phyloP scores from a whole-genome alignment of 2,888 invertebrate genomes.

The Isoperla grammatica region DNA sequence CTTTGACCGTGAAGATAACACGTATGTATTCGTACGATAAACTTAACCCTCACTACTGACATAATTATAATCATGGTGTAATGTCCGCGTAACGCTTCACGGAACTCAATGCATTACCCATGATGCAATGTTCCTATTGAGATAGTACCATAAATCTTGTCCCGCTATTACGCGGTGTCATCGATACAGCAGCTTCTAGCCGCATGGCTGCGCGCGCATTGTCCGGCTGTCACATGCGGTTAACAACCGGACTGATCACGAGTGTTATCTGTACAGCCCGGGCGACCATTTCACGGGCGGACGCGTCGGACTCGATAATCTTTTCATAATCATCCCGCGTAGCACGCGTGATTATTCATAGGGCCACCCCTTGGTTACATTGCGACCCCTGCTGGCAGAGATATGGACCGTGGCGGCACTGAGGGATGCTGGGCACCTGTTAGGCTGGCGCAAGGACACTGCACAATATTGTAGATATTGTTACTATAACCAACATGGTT shows the following conservation, averaged over 20 bases:
- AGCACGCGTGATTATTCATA: constrained; percentile 7
- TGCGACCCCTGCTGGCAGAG: not conserved
- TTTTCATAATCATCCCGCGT: constrained; percentile 10
- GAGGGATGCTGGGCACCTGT: too few species aligned
- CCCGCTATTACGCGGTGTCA: too few species aligned
- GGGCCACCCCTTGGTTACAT: not conserved
- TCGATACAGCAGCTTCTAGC: too few species aligned
- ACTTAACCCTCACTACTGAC: too few species aligned
- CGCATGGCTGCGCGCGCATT: too few species aligned
- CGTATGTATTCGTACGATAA: too few species aligned
- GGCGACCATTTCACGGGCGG: constrained; percentile 6
- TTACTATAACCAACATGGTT: too few species aligned
- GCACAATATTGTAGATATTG: too few species aligned
- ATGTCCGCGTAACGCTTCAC: not conserved
- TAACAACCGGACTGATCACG: not conserved
- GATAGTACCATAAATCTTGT: not conserved
- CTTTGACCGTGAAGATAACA: too few species aligned
- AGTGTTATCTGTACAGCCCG: not conserved
- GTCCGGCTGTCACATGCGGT: not conserved
- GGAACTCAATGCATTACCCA: constrained; percentile 7
- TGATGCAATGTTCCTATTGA: constrained; percentile 10
- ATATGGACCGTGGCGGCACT: too few species aligned
- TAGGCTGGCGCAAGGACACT: too few species aligned
- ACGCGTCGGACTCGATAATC: not conserved
- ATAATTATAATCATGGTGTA: not conserved